Evolutionary conservation across 2,113 vertebrate species (phyloP), one percentile per base, ranked within the genome.

Genomic region (Gallinago paraguaiae): DNA sequence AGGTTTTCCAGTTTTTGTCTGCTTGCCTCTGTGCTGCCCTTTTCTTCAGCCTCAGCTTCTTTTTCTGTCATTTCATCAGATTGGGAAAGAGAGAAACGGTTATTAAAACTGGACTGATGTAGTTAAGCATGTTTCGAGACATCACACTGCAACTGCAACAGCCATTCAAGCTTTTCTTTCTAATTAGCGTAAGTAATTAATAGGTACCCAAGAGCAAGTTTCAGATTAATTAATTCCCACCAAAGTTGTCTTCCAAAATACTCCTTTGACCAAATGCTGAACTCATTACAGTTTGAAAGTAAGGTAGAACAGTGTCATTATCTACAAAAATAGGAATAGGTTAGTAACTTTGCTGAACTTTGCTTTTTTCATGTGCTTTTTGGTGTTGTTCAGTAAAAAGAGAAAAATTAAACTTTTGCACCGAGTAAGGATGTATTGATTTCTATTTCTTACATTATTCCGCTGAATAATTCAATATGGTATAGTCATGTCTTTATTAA

Each of bases 171-270:
- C 39, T 76, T 94, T 86, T 59, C 61, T 83, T 88, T 80, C 68
- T 86, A 64, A 92, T 95, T 91, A 80, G 39, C 17, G 3, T 69
- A 80, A 72, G 54, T 83, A 88, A 86, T 80, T 92, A 88, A 88
- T 76, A 80, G 39, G 67, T 76, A 83, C 31, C 71, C 71, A 50
- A 53, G 11, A 88, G 83, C 57, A 95, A 88, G 33, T 37, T 83
- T 92, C 57, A 64, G 39, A 83, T 80, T 72, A 94, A 94, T 92
- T 88, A 68, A 86, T 76, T 94, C 43, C 53, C 53, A 51, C 67
- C 37, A n/a, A 83, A 86, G 25, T 28, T 91, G 31, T 64, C 8
- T 1, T 86, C 70, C 48, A 48, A 93, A 94, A 7, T 23, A 51
- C 8, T 92, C 22, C 33, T 89, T 88, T 91, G 81, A 80, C 87